Conservation (phyloP, 2,113 vertebrate species). For the Emydocephalus ijimae region DNA sequence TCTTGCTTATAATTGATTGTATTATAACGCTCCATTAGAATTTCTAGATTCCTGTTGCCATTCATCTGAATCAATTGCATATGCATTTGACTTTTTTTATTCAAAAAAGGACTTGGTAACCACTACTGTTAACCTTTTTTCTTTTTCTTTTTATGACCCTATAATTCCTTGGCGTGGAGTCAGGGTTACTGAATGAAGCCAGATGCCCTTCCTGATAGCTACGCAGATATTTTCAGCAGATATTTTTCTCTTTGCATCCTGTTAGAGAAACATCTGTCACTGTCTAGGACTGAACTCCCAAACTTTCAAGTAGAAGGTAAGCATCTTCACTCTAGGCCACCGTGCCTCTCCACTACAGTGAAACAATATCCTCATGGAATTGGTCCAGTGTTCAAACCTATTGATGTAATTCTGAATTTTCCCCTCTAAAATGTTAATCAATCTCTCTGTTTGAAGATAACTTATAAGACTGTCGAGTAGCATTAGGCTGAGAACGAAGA, state of each 20-base stretch:
- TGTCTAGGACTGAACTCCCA: not conserved
- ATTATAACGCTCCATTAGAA: not conserved
- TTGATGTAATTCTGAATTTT: not conserved
- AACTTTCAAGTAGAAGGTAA: not conserved
- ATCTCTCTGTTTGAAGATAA: not conserved
- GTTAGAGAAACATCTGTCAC: not conserved
- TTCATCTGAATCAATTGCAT: not conserved
- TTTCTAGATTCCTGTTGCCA: not conserved
- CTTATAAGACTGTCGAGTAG: not conserved
- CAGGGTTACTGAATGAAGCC: not conserved
- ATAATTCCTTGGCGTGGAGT: not conserved
- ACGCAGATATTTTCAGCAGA: not conserved
- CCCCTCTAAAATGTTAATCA: not conserved
- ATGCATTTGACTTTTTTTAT: not conserved
- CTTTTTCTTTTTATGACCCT: not conserved
- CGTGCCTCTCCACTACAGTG: not conserved
- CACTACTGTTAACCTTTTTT: not conserved
- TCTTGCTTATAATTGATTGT: not conserved
- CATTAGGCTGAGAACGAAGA: not conserved
- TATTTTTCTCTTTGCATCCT: not conserved
- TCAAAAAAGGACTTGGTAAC: not conserved
- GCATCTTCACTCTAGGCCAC: not conserved
- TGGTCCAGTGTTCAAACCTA: not conserved
- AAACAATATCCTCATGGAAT: not conserved
- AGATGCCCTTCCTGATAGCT: not conserved